Evolutionary conservation across 2,888 invertebrate species (phyloP).

Genomic region (Pyrrhosoma nymphula): DNA sequence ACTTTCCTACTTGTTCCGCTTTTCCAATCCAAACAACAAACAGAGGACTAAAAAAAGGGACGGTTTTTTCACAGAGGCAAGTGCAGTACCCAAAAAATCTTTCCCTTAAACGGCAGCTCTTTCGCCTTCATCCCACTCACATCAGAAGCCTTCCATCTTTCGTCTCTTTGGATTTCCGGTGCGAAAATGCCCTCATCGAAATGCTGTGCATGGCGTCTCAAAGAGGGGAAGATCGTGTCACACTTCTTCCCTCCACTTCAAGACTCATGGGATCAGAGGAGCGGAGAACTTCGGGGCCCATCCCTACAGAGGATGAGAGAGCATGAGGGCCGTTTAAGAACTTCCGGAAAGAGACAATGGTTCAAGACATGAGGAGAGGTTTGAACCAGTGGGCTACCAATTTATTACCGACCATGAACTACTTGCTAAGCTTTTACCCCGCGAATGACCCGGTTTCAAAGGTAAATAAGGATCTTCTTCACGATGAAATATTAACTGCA

Average conservation of each 20-base stretch:
- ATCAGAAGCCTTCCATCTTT: not conserved
- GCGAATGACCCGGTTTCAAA: not conserved
- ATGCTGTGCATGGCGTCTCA: not conserved
- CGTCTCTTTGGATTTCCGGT: not conserved
- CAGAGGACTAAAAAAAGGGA: not conserved
- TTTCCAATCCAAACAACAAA: not conserved
- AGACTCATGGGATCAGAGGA: not conserved
- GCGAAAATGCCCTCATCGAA: conserved; percentile 11
- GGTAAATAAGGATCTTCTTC: not conserved
- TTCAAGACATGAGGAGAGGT: not conserved
- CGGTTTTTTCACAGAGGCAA: not conserved
- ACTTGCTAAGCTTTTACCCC: not conserved
- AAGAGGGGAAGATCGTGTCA: not conserved
- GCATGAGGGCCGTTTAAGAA: not conserved
- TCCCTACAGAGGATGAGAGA: not conserved
- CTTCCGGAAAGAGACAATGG: not conserved
- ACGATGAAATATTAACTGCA: not conserved
- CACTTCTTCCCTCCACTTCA: not conserved
- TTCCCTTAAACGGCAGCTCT: not conserved
- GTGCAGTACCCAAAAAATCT: not conserved
- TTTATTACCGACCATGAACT: not conserved
- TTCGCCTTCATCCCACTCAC: not conserved
- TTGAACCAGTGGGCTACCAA: not conserved
- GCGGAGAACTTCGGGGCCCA: not conserved
- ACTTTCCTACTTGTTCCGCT: not conserved